Conservation (phyloP, 2,888 invertebrate genomes). For the Tigriopus californicus region DNA sequence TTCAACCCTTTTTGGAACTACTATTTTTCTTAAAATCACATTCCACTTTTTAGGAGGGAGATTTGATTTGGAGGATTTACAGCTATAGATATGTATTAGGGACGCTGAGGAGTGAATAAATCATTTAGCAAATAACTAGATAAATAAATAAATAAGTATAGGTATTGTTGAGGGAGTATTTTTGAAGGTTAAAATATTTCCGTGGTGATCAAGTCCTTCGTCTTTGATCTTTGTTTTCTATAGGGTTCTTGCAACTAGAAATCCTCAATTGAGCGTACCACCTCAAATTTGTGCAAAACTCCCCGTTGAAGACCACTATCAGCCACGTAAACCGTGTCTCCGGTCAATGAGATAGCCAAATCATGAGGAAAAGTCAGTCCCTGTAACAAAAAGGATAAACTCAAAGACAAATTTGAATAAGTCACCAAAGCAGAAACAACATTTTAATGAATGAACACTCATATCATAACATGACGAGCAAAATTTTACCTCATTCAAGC, state of each 20-base stretch:
- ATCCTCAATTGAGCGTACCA: background rate
- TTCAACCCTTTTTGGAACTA: no score
- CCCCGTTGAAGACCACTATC: conserved; percentile 28
- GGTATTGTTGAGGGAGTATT: no score
- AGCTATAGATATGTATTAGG: no score
- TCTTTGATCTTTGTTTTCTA: background rate
- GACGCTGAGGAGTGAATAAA: no score
- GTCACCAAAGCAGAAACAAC: background rate
- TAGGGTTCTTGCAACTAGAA: background rate
- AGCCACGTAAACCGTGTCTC: conserved; percentile 30
- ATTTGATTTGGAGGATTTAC: no score
- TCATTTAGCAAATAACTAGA: no score
- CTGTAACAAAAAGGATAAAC: conserved; percentile 16
- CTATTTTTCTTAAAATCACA: no score
- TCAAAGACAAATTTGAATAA: background rate
- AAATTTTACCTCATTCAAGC: background rate
- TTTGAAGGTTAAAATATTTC: no score
- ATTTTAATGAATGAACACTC: background rate
- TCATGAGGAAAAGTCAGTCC: conserved; percentile 31
- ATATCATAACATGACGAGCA: background rate
- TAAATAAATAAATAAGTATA: no score
- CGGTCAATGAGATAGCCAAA: conserved; percentile 29
- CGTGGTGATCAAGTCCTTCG: background rate
- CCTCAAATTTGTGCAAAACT: background rate
- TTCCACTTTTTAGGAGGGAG: no score